A percentile compares a stretch with the other conserved stretches of the same genome.
Evolutionary conservation across 2,888 invertebrate genomes (phyloP).

Genomic region (Neria commutata): DNA sequence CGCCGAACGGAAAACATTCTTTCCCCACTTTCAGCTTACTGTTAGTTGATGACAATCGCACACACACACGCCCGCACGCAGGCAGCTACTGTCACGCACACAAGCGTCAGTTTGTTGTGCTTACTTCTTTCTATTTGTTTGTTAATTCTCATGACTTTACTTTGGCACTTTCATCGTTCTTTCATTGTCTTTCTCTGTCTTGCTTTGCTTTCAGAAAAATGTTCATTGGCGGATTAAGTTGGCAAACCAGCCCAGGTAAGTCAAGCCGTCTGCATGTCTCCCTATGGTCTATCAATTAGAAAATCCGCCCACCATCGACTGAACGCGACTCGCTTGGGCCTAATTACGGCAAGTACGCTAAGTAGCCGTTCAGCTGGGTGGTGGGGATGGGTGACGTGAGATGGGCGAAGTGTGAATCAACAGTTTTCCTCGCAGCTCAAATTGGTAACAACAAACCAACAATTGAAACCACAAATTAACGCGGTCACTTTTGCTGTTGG

Average conservation of each 20-base stretch:
- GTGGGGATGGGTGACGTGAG: background rate
- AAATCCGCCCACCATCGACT: too few species aligned
- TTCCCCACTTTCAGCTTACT: too few species aligned
- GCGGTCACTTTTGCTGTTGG: background rate
- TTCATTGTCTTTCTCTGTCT: slow-evolving; percentile 37
- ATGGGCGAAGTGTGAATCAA: background rate
- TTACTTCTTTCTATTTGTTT: slow-evolving; percentile 15
- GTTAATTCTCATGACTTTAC: background rate
- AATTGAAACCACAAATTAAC: too few species aligned
- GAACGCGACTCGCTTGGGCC: background rate
- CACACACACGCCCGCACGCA: too few species aligned
- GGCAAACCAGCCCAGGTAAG: slow-evolving; percentile 99
- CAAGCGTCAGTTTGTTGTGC: too few species aligned
- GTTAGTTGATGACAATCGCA: too few species aligned
- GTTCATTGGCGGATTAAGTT: slow-evolving; percentile 99
- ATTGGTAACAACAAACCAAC: too few species aligned
- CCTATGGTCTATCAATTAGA: background rate
- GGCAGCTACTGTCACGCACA: too few species aligned
- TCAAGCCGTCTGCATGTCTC: slow-evolving; percentile 10
- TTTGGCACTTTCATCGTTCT: slow-evolving; percentile 9
- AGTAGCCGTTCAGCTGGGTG: too few species aligned
- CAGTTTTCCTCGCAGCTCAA: too few species aligned
- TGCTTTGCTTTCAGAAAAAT: slow-evolving; percentile 93
- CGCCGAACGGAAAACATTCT: too few species aligned
- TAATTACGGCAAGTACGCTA: background rate